phyloP scores from a whole-genome alignment of 2,113 vertebrate genomes.

The Brachionichthys hirsutus region DNA sequence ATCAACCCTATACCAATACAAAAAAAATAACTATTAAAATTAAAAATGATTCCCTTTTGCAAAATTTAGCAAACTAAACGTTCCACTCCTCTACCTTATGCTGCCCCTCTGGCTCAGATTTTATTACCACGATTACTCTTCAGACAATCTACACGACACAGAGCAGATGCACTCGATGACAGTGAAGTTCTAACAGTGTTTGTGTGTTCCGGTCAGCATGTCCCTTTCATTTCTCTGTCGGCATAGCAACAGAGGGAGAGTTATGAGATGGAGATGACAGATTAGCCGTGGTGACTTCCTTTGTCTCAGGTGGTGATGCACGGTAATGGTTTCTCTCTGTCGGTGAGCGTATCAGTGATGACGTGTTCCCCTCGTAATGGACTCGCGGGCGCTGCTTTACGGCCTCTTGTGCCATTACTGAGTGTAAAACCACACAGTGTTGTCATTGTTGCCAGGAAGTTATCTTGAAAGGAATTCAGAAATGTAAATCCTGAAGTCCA shows the following conservation, averaged over 20 bases:
- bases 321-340: constrained; percentile 23
- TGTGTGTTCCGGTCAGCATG: no score
- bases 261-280: constrained; percentile 46
- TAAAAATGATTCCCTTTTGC: background rate
- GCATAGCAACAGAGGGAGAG: constrained; percentile 10
- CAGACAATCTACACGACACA: constrained; percentile 2
- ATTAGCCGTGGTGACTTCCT: constrained; percentile 29
- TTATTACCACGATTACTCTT: constrained; percentile 5
- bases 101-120: constrained; percentile 3
- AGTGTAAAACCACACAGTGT: constrained; percentile 8
- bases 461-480: background rate
- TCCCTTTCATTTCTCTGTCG: background rate
- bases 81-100: background rate
- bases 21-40: no score
- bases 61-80: background rate
- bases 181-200: background rate
- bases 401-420: constrained; percentile 11
- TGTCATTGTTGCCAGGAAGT: constrained; percentile 8
- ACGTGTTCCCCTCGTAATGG: constrained; percentile 36
- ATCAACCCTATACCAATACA: background rate
- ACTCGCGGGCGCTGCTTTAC: constrained; percentile 29
- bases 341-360: constrained; percentile 11
- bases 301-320: constrained; percentile 22
- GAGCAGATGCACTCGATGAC: constrained; percentile 13
- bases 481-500: background rate